Conservation (phyloP, 2,888 invertebrate species). For the Drosophila engyochracea region DNA sequence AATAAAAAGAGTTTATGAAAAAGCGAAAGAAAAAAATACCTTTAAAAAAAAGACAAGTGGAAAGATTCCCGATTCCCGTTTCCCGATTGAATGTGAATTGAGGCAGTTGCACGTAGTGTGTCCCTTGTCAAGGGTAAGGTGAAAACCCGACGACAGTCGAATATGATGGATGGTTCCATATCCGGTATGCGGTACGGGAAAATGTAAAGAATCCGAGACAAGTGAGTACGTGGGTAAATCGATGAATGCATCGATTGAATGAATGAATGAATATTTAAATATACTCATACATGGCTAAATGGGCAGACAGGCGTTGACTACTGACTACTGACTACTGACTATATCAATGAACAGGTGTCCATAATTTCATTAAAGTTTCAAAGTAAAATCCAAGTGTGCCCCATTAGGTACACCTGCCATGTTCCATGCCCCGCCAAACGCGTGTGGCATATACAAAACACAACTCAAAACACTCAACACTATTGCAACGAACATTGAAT, state of each 20-base stretch:
- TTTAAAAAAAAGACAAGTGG: too few species aligned
- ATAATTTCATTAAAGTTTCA: constrained; percentile 50
- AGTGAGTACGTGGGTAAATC: constrained; percentile 39
- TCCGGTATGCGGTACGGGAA: constrained; percentile 49
- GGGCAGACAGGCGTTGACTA: constrained; percentile 37
- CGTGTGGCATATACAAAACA: constrained; percentile 25
- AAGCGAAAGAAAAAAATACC: background rate
- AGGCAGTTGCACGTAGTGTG: constrained; percentile 17
- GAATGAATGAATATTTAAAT: background rate
- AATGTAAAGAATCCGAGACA: constrained; percentile 21
- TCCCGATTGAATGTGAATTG: background rate
- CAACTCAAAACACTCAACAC: background rate
- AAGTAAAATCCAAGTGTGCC: constrained; percentile 52
- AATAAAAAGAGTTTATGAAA: background rate
- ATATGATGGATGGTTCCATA: constrained; percentile 64
- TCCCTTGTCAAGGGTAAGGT: constrained; percentile 12
- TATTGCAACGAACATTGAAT: background rate
- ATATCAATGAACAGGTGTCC: constrained; percentile 58
- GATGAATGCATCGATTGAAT: constrained; percentile 6
- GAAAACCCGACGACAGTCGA: constrained; percentile 23
- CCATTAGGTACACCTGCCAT: constrained; percentile 48
- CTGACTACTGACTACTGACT: constrained; percentile 39
- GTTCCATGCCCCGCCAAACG: constrained; percentile 16
- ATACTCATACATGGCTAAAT: constrained; percentile 6
- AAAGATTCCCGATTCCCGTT: background rate